Conservation (phyloP, 2,888 invertebrate genomes). For the Apeira syringaria region DNA sequence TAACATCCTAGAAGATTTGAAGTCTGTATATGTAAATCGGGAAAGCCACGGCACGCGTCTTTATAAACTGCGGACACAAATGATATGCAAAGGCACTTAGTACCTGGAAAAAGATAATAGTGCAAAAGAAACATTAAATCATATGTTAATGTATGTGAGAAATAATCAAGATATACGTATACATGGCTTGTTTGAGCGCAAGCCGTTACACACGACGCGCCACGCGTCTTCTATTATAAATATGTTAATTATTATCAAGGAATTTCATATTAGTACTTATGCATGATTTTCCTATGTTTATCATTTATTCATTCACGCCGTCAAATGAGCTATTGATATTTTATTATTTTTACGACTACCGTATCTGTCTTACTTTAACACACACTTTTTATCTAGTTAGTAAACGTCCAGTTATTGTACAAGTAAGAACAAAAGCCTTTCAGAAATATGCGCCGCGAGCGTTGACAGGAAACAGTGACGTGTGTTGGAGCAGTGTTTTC, state of each 20-base stretch:
- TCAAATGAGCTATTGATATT: conserved; percentile 8
- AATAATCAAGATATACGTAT: conserved; percentile 52
- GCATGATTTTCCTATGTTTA: conserved; percentile 16
- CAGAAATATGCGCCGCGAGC: conserved; percentile 67
- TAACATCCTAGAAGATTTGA: neutral
- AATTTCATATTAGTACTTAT: conserved; percentile 19
- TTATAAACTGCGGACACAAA: conserved; percentile 57
- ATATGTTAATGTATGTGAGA: conserved; percentile 72
- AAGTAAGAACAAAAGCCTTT: conserved; percentile 78
- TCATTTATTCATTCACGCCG: conserved; percentile 4
- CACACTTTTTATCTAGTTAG: conserved; percentile 41
- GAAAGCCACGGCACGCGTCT: conserved; percentile 61
- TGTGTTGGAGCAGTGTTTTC: conserved; percentile 73
- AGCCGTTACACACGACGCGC: conserved; percentile 47
- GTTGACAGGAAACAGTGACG: conserved; percentile 65
- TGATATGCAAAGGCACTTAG: conserved; percentile 66
- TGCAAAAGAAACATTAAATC: conserved; percentile 66
- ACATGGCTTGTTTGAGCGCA: conserved; percentile 43
- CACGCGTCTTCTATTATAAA: conserved; percentile 51
- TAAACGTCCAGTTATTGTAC: conserved; percentile 59
- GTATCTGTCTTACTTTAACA: neutral
- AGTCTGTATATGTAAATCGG: conserved; percentile 44
- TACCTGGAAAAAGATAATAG: conserved; percentile 67
- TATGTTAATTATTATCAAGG: conserved; percentile 36
- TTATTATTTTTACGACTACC: conserved; percentile 1